Evolutionary conservation across 1,140 invertebrate genomes (phyloP), one percentile per base, ranked within the genome.

Genomic region (Lepidurus apus): DNA sequence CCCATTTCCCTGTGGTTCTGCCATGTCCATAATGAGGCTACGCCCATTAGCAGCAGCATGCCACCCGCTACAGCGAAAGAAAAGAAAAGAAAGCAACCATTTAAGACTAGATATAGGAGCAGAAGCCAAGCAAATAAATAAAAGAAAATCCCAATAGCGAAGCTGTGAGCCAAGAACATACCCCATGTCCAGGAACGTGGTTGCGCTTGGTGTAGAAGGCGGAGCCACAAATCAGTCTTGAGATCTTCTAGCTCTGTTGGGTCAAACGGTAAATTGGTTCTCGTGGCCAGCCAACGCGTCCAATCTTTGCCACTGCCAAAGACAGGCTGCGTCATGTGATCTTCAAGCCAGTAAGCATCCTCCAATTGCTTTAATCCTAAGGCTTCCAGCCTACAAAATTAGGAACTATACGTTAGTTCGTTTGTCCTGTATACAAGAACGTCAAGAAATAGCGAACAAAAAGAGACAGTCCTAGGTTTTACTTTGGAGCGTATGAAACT

Each of bases 331-430:
- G 90, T 92, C 77, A 89, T 88, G 77, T 89, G 90, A 84, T 95
- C 93, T 83, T 95, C 93, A 82, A 94, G 87, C 93, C 93, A 94
- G 85, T 95, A 95, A 13, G 93, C 93, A 85, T 95, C 93, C 85
- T 94, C 93, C 81, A 95, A 83, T 7, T 92, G 92, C 78, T 91
- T 89, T 65, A 94, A 92, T 83, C 93, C 93, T 83, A 93, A 88
- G 82, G 91, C 90, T 82, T 93, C 87, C 82, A 95, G 84, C 82
- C 93, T 93, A 83, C 17, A 82, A 80, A 78, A 75, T 47, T n/a
- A 65, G 6, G 21, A 65, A 65, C 21, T 13, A 9, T 65, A n/a
- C 53, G 17, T 65, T 1, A 11, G 53, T 65, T 7, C 8, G 53
- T 65, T 17, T 34, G 3, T 34, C 34, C 2, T 4, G 34, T 34